Evolutionary conservation across 2,113 vertebrate species (phyloP), one percentile per base, ranked within the genome.

Genomic region (Numida meleagris): DNA sequence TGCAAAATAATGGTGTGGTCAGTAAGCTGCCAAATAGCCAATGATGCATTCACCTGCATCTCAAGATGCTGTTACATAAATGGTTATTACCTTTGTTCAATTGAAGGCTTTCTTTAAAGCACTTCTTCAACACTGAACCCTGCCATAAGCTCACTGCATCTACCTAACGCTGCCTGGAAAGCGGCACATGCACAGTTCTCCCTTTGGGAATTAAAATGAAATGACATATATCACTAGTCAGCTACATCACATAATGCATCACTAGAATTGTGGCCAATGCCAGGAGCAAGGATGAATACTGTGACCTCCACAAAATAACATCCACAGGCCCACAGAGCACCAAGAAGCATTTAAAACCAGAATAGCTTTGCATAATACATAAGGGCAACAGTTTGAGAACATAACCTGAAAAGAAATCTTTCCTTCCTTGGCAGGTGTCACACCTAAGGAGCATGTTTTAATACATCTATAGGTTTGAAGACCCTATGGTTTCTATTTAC

Each of bases 221-320:
- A 83, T 12, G 57, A 14, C 10, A 12, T 0, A 0, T 42, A 9
- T 23, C 15, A 5, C 19, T 70, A 59, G 65, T 4, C 43, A 20
- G 70, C 4, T 25, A 14, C 51, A 51, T 1, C 4, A 0, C 7
- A 38, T 16, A 27, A 55, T 4, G 12, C 42, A 46, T 29, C 51
- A 63, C 57, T 23, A 59, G n/a, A 61, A 23, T 43, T 27, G 61
- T 34, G n/a, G 19, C 43, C 25, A 20, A 21, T 46, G 45, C 17
- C 42, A 34, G 18, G 33, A 46, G 27, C 24, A 33, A 15, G 25
- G 13, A 29, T 36, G 42, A 36, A 29, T 29, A 29, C 11, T 19
- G 14, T 10, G 15, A 36, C 58, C 18, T 36, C 17, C 58, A 43
- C 31, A 12, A n/a, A 36, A 34, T 27, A 29, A 33, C 8, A 13